phyloP scores from a whole-genome alignment of 1,140 invertebrate species.

The Apis dorsata region DNA sequence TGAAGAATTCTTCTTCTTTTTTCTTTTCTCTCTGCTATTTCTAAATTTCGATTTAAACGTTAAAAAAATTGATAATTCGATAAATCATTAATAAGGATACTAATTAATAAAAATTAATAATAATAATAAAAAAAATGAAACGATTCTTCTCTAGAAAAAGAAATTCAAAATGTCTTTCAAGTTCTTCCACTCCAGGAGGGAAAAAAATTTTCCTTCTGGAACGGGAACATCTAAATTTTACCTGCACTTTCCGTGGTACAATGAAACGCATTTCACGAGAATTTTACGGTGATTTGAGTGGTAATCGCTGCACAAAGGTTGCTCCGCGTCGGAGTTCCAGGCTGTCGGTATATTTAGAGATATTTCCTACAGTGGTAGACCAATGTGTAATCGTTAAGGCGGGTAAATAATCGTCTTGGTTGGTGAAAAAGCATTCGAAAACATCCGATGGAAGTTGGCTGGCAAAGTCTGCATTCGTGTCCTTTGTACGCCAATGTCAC shows the following conservation, averaged over 20 bases:
- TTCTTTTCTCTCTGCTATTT: too few species aligned
- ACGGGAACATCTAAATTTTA: constrained; percentile 52
- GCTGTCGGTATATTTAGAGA: constrained; percentile 67
- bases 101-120: background rate
- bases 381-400: constrained; percentile 67
- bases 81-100: background rate
- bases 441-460: constrained; percentile 10
- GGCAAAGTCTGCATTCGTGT: constrained; percentile 18
- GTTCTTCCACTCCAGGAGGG: background rate
- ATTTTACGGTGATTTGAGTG: constrained; percentile 77
- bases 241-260: constrained; percentile 61
- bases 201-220: background rate
- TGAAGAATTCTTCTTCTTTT: background rate
- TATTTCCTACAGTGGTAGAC: constrained; percentile 52
- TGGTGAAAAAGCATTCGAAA: constrained; percentile 27
- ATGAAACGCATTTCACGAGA: constrained; percentile 71
- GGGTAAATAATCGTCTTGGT: constrained; percentile 70
- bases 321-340: constrained; percentile 44
- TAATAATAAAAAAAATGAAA: background rate
- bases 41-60: too few species aligned
- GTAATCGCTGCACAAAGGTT: constrained; percentile 76
- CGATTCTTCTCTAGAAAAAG: background rate
- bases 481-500: constrained; percentile 60
- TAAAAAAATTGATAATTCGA: background rate
- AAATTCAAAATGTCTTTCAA: background rate